Evolutionary conservation across 2,113 vertebrate genomes (phyloP).

Genomic region (Bothrops jararaca): DNA sequence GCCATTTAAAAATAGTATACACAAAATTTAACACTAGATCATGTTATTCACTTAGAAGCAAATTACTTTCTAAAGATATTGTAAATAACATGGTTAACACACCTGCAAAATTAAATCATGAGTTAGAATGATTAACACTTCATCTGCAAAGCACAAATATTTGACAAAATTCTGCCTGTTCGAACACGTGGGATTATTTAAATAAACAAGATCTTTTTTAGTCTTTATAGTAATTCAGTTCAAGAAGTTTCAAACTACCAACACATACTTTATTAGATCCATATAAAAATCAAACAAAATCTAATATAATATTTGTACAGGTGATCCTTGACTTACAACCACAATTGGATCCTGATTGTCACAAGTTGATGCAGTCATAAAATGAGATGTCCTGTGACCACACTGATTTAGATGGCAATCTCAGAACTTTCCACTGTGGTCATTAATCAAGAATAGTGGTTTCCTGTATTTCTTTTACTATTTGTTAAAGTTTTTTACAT

Average conservation of each 20-base stretch:
- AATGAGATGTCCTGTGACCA: background rate
- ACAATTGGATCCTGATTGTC: background rate
- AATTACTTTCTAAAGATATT: background rate
- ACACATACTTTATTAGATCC: background rate
- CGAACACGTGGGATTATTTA: background rate
- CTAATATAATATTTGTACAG: background rate
- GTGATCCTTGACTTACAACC: background rate
- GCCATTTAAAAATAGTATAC: constrained; percentile 22
- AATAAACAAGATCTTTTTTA: background rate
- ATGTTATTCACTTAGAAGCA: background rate
- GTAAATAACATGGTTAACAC: too few relatives aligned
- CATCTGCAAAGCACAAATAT: background rate
- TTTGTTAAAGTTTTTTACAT: background rate
- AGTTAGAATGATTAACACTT: background rate
- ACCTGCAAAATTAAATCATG: background rate
- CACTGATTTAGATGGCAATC: background rate
- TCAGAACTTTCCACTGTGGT: background rate
- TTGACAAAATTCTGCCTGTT: background rate
- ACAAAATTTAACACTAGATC: background rate
- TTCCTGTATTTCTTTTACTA: background rate
- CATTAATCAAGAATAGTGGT: background rate
- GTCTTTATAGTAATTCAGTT: background rate
- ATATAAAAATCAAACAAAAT: background rate
- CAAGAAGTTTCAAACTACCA: background rate
- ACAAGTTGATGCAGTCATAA: background rate